Conservation (phyloP, 2,113 vertebrate genomes). For the Lepus timidus region DNA sequence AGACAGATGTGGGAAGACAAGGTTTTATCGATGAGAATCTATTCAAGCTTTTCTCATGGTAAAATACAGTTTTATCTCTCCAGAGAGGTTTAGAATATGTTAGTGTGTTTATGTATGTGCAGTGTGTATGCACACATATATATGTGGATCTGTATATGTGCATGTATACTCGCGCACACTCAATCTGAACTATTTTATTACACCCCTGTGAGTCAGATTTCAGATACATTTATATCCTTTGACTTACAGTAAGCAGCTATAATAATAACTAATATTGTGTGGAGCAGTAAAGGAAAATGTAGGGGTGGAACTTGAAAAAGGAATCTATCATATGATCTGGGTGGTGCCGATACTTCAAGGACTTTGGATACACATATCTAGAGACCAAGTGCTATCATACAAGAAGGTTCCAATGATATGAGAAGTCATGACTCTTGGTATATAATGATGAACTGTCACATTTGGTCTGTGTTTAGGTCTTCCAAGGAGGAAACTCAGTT, state of each 20-base stretch:
- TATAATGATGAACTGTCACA: constrained; percentile 60
- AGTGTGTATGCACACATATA: neutral
- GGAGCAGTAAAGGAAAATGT: constrained; percentile 79
- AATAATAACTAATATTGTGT: constrained; percentile 79
- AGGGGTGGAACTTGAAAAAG: constrained; percentile 77
- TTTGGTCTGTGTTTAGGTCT: constrained; percentile 60
- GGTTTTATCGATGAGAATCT: constrained; percentile 79
- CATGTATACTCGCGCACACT: neutral
- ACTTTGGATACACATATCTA: constrained; percentile 51
- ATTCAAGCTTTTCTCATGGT: constrained; percentile 53
- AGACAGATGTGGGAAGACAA: constrained; percentile 64
- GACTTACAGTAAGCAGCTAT: constrained; percentile 78
- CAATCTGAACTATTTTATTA: constrained; percentile 65
- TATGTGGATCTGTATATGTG: neutral
- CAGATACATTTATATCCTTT: constrained; percentile 77
- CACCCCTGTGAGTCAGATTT: constrained; percentile 74
- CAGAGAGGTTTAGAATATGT: neutral
- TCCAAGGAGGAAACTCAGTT: neutral
- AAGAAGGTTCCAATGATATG: constrained; percentile 58
- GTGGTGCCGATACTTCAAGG: constrained; percentile 68
- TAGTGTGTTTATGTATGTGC: constrained; percentile 37
- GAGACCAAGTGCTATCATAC: constrained; percentile 64
- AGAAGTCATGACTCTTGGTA: constrained; percentile 61
- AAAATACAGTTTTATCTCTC: constrained; percentile 69
- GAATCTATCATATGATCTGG: constrained; percentile 60